Evolutionary conservation across 2,888 invertebrate genomes (phyloP), one percentile per base, ranked within the genome.

Genomic region (Eulithis testata): DNA sequence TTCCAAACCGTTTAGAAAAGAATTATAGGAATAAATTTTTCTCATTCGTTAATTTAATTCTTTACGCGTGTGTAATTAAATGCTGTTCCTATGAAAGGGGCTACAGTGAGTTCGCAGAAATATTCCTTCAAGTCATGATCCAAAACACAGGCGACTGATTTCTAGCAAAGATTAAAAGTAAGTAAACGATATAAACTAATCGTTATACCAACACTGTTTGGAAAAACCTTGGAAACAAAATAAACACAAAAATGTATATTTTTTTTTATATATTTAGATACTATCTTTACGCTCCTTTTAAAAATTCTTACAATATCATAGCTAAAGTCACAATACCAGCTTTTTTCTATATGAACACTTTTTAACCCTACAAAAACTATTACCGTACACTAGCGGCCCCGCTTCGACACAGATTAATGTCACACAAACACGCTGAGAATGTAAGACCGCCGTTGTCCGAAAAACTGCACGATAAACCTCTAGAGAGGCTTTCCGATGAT

Each of bases 361-460:
- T 44, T 21, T n/a, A 44, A n/a, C n/a, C 44, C 44, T 11, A 44
- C 40, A 53, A 31, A 43, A 59, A 51, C 40, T 11, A n/a, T 27
- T 43, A 37, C 8, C 49, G 9, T 21, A 49, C 21, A 51, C 27
- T 21, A 27, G 4, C 6, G 21, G 40, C 43, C 52, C 43, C 52
- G 60, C 65, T 64, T 60, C 72, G 76, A 73, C 78, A 62, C 72
- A 73, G 79, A 82, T 82, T 82, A 81, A 82, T 80, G 76, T 76
- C 74, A 75, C 68, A 70, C 69, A 75, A 66, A 74, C 77, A 79
- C 76, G 80, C 75, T 58, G 62, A 80, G 77, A 79, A 81, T 82
- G 81, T 79, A 69, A 80, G 74, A 69, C 63, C 71, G 73, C 78
- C 79, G 72, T 58, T 63, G 72, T 49, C 21, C 76, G 79, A 80